Evolutionary conservation across 2,797 vertebrate genomes (phyloP), one percentile per base, ranked within the genome.

Genomic region (Picus viridis): DNA sequence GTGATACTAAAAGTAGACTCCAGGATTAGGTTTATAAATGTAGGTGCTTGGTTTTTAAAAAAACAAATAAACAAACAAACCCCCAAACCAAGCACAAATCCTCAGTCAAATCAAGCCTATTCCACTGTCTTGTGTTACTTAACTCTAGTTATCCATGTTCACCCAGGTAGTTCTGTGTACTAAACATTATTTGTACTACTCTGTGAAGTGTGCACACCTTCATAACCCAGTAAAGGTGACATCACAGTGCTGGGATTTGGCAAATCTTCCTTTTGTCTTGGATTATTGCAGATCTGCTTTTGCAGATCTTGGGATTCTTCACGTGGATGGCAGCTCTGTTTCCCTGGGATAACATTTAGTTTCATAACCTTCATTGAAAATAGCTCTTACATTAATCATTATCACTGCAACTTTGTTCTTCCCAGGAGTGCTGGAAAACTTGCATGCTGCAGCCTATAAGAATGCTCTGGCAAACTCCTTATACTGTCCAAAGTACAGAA

Each of bases 401-500:
- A 32, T 69, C 22, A 34, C 7, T 88, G 64, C 83, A 70, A 70
- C 20, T 84, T 68, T 74, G 16, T 92, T 87, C 34, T 7, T 86
- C 32, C 53, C 72, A 99, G 99, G 93, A 95, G 90, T 99, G 86
- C 91, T 99, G 84, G 99, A 99, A 96, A 98, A 97, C 93, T 96
- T 99, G 79, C 99, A 99, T 81, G 97, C 96, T 81, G 98, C 97
- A 27, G 98, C 99, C 86, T 99, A 99, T 80, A 98, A 98, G 95
- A 99, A 98, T 43, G 93, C 98, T 61, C 98, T 99, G 82, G 97
- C 98, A 91, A 99, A 99, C 96, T 98, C 99, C 23, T 97, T 99
- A 64, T 99, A 99, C 94, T 99, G 99, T 96, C 99, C 99, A 58
- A 97, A 98, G 86, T 98, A 99, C 95, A 98, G 97, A 98, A 83